These are phyloP conservation scores for Gnatocerus cornutus DNA, from an alignment of 2,888 invertebrate genomes.

Conservation along the genomic window DNA sequence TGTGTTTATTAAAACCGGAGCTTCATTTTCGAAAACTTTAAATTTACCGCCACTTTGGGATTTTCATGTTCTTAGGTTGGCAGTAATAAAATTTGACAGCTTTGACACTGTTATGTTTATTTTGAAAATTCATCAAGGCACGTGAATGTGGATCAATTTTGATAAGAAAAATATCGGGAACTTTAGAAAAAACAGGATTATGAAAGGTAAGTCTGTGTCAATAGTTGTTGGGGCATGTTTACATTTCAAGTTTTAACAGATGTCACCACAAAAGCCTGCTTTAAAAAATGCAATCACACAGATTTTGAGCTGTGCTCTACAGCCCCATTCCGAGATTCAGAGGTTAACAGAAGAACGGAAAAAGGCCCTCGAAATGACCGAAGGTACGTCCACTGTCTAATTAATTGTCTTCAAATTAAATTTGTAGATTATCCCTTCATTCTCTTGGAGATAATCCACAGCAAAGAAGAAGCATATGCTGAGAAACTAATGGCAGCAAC, in stretches of 20 bases:
- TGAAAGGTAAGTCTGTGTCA: not conserved
- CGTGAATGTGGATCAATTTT: not conserved
- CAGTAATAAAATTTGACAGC: not conserved
- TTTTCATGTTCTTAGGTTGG: not conserved
- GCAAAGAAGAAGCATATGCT: conserved; percentile 51
- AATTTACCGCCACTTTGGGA: not conserved
- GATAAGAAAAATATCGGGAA: not conserved
- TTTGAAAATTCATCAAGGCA: not conserved
- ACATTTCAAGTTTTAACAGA: conserved; percentile 12
- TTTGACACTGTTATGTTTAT: conserved; percentile 1
- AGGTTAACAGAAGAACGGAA: conserved; percentile 60
- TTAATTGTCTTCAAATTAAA: not conserved
- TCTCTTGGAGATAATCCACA: conserved; percentile 54
- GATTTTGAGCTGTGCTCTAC: conserved; percentile 61
- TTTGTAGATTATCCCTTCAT: conserved; percentile 56
- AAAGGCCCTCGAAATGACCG: conserved; percentile 62
- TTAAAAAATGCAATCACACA: conserved; percentile 60
- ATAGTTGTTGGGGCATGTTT: not conserved
- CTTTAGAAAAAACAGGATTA: not conserved
- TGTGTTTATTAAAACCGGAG: no score
- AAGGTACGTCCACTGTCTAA: conserved; percentile 53
- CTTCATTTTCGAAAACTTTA: not conserved
- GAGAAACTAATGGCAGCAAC: conserved; percentile 57
- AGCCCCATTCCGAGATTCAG: conserved; percentile 59
- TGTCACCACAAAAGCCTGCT: conserved; percentile 50